Evolutionary conservation across 2,888 invertebrate genomes (phyloP).

Genomic region (Epinotia nisella): DNA sequence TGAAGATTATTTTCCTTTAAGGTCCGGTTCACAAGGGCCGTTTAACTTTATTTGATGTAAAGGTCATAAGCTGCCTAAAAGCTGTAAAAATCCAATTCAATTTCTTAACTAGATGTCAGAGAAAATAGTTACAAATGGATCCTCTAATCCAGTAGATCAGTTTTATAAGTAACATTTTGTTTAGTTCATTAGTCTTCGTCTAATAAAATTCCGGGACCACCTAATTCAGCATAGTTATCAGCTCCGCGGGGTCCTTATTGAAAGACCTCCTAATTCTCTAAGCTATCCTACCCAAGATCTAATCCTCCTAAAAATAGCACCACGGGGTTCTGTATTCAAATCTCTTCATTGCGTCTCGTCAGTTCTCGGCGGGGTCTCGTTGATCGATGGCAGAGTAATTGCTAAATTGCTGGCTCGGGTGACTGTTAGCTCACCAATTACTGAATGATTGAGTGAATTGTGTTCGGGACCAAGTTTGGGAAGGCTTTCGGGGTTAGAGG

Average conservation of each 20-base stretch:
- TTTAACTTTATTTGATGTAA: not conserved
- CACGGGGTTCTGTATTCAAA: constrained; percentile 40
- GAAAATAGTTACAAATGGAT: not conserved
- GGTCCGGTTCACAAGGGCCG: not conserved
- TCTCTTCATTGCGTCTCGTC: constrained; percentile 32
- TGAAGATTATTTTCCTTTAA: not conserved
- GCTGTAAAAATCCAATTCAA: no score
- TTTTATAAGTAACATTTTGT: not conserved
- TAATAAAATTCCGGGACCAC: not conserved
- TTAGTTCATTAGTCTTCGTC: constrained; percentile 2
- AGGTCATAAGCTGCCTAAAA: no score
- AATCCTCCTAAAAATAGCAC: constrained; percentile 25
- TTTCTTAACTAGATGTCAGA: no score
- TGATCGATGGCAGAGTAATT: constrained; percentile 40
- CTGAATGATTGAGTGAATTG: constrained; percentile 37
- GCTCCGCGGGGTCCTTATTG: constrained; percentile 12
- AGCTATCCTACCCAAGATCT: constrained; percentile 6
- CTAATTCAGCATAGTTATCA: constrained; percentile 1
- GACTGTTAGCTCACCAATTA: constrained; percentile 37
- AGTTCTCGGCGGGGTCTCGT: constrained; percentile 21
- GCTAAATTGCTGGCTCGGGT: constrained; percentile 35
- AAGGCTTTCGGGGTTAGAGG: constrained; percentile 24
- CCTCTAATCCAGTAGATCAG: not conserved
- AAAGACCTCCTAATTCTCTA: constrained; percentile 7
- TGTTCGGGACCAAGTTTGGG: constrained; percentile 11